These are phyloP conservation scores for Gavia stellata DNA, from an alignment of 2,113 vertebrate genomes.

Conservation along the genomic window DNA sequence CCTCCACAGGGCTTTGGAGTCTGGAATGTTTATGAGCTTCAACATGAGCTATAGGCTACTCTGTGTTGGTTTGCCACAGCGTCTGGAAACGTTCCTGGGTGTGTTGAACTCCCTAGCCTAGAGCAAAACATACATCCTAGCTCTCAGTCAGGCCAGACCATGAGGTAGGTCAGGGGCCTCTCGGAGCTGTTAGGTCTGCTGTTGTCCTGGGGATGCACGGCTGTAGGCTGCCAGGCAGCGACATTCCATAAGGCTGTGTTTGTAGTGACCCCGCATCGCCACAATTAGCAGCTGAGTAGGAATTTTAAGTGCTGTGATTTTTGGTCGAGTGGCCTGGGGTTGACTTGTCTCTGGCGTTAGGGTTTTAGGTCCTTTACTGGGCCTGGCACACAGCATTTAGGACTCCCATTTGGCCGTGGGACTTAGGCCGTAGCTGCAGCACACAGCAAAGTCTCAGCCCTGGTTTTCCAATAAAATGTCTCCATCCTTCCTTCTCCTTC, in stretches of 20 bases:
- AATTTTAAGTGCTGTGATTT: neutral
- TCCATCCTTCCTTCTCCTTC: neutral
- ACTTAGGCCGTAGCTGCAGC: neutral
- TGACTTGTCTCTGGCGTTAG: neutral
- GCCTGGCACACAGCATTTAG: neutral
- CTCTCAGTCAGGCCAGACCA: neutral
- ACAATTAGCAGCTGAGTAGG: neutral
- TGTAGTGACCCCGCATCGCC: neutral
- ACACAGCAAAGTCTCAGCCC: neutral
- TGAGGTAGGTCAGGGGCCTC: neutral
- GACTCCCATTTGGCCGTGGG: neutral
- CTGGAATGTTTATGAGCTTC: neutral
- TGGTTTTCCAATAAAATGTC: neutral
- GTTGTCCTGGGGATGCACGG: neutral
- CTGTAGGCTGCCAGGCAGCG: neutral
- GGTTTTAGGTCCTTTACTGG: neutral
- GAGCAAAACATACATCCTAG: neutral
- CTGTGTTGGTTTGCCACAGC: neutral
- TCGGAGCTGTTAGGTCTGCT: neutral
- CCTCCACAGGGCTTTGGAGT: neutral
- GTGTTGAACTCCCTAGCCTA: neutral
- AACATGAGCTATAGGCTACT: neutral
- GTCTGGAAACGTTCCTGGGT: neutral
- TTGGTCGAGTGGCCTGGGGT: neutral
- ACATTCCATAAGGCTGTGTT: neutral